Evolutionary conservation across 2,888 invertebrate genomes (phyloP), one percentile per base, ranked within the genome.

Genomic region (Cotesia congregata): DNA sequence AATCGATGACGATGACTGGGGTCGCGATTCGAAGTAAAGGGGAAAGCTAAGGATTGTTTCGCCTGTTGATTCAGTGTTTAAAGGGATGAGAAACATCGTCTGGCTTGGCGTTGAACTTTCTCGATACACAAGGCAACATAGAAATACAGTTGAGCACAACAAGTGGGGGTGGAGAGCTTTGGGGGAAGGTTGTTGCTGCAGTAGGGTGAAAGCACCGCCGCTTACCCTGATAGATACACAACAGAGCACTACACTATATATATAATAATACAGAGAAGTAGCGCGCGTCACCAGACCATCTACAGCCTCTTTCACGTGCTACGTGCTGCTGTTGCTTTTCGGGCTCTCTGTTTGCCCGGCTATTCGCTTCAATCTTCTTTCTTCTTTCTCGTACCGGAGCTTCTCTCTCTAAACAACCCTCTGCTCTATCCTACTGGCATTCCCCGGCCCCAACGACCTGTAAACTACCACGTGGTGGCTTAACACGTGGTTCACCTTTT

Each of bases 81-180:
- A 75, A 75, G 81, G 81, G 82, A 82, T 83, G 85, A 82, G 85
- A 84, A 87, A 85, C 88, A 89, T 89, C 88, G 89, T 88, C 89
- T 89, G 86, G 84, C 88, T 81, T 85, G 87, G 89, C 89, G 88
- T 89, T 89, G 89, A 89, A 87, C 86, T 89, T 89, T 88, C 89
- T 87, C 88, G 87, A 88, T 87, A 88, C 86, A 88, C 87, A 87
- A 88, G 87, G 87, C 86, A 88, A 86, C 88, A 88, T 85, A 87
- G 87, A 88, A 88, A 88, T 88, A 89, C 87, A 80, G 86, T 86
- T 85, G 85, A 88, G 89, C 89, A 89, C 89, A 89, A 89, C 89
- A 89, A 89, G 89, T 89, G 89, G 88, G 85, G 85, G 86, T 84
- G 85, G 79, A 76, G 79, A 78, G 83, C 81, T 82, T 81, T 81